A percentile compares a stretch with the other conserved stretches of the same genome.
These are phyloP conservation scores for Pipa parva DNA, from an alignment of 2,113 vertebrate species.

Conservation along the genomic window DNA sequence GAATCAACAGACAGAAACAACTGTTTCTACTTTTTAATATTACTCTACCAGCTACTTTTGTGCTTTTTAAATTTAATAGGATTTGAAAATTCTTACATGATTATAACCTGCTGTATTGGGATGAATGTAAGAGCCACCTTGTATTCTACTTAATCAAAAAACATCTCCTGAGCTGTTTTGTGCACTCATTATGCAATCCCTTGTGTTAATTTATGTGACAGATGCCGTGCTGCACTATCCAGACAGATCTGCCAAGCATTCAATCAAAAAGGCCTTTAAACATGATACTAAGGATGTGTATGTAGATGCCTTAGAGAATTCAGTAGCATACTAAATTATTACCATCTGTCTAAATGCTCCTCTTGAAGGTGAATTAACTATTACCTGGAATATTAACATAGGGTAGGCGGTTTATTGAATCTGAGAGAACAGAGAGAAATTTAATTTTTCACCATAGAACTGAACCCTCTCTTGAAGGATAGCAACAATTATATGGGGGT, in stretches of 20 bases:
- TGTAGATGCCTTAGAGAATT: not conserved
- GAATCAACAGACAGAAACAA: constrained; percentile 36
- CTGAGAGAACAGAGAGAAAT: not conserved
- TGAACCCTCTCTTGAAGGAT: too few species aligned
- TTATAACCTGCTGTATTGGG: constrained; percentile 24
- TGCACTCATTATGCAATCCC: constrained; percentile 14
- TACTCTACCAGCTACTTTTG: constrained; percentile 26
- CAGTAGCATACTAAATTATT: not conserved
- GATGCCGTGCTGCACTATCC: constrained; percentile 26
- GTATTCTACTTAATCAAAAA: constrained; percentile 25
- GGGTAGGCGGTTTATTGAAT: too few species aligned
- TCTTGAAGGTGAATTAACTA: constrained; percentile 19
- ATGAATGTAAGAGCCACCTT: constrained; percentile 12
- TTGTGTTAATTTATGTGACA: constrained; percentile 34
- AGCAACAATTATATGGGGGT: too few species aligned
- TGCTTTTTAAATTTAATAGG: constrained; percentile 36
- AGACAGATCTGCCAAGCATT: constrained; percentile 27
- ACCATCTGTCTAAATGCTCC: constrained; percentile 14
- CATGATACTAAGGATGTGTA: not conserved
- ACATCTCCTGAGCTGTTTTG: constrained; percentile 30
- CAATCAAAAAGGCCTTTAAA: constrained; percentile 37
- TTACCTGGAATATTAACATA: too few species aligned
- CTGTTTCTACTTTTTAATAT: constrained; percentile 3
- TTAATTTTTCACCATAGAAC: too few species aligned
- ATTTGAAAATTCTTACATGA: constrained; percentile 33